Evolutionary conservation across 2,113 vertebrate species (phyloP).

Genomic region (Myocastor coypus): DNA sequence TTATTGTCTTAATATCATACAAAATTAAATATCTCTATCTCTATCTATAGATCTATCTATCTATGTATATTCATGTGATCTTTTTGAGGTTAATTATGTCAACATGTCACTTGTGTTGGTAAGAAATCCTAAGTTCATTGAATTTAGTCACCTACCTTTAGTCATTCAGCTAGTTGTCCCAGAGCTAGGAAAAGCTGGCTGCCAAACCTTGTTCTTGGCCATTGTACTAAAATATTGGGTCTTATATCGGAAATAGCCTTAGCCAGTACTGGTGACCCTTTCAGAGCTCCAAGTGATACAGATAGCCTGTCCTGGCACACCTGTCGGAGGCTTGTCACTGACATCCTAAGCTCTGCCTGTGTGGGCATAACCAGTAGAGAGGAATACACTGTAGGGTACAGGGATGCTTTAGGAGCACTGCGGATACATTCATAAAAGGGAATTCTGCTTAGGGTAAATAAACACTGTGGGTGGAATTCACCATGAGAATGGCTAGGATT

Average conservation of each 20-base stretch:
- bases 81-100: background rate
- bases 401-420: background rate
- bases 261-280: background rate
- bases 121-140: background rate
- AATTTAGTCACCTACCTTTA: background rate
- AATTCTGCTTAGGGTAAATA: background rate
- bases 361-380: background rate
- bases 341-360: background rate
- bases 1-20: background rate
- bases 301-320: background rate
- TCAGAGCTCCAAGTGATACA: background rate
- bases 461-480: background rate
- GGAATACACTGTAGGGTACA: background rate
- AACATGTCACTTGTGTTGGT: background rate
- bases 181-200: background rate
- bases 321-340: background rate
- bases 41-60: no score
- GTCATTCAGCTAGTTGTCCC: background rate
- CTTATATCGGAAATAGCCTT: background rate
- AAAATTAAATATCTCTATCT: background rate
- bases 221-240: background rate
- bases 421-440: background rate
- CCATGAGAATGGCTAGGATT: background rate
- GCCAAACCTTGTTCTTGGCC: background rate
- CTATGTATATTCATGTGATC: no score